Base-by-base conservation (phyloP, 1,140 invertebrate genomes). In the Pogonomyrmex californicus region DNA sequence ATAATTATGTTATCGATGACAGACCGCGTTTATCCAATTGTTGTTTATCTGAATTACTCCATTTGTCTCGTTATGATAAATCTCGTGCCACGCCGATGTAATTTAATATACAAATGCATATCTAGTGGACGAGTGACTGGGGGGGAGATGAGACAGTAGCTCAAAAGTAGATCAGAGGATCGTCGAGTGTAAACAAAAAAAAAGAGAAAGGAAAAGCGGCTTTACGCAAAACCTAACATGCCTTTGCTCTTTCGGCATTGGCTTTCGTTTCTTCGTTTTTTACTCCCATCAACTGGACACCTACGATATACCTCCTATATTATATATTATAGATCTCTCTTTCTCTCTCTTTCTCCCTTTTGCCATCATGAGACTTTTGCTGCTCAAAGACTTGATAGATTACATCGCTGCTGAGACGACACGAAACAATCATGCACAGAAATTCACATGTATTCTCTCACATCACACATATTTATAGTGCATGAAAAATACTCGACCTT, bases 201-300 rank as follows among this genome's bases (percentile, higher is more conserved):
- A 63, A 38, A 73, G 54, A 88, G 60, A 58, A 73, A 51, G 17
- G 71, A 65, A 33, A 85, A 77, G 44, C 62, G 76, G 76, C 60
- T 82, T 86, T 82, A 70, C 63, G 66, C 75, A 73, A 85, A 33
- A 76, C 63, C 66, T 81, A 78, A 79, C 76, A 85, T 44, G 86
- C 78, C 89, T 85, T 89, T 75, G 87, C 70, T 89, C 79, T 86
- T 87, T 89, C 60, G 47, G 85, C 89, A 79, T 85, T 76, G 65
- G 60, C 82, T 86, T 92, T 87, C 71, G 73, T 90, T 63, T 91
- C 62, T 91, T 82, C 88, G 76, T 92, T 85, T 77, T 81, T 86
- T 86, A 38, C 63, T 82, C 63, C 60, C 54, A 49, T 56, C 65
- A 77, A 44, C 60, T 68, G 49, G 66, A 88, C 56, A 86, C 49